Percentiles rank a stretch among this genome's conserved stretches.
phyloP scores from a whole-genome alignment of 2,888 invertebrate species.

The Ypsolopha scabrella region DNA sequence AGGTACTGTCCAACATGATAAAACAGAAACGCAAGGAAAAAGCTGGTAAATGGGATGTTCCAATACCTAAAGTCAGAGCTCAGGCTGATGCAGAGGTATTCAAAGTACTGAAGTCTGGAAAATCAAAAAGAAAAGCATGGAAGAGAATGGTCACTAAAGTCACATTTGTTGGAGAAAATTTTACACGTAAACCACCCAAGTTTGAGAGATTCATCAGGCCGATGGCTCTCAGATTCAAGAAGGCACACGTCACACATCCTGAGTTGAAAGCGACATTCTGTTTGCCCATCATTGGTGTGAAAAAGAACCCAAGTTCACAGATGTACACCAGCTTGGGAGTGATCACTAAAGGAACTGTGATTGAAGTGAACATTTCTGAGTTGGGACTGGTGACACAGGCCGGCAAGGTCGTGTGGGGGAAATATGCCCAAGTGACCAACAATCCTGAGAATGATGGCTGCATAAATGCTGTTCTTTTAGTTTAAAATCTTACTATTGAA shows the following conservation, averaged over 20 bases:
- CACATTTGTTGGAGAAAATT: slow-evolving; percentile 97
- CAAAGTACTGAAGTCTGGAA: slow-evolving; percentile 91
- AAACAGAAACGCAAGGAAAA: slow-evolving; percentile 99
- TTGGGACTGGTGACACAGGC: slow-evolving; percentile 98
- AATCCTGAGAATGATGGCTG: slow-evolving; percentile 99
- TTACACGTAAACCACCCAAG: slow-evolving; percentile 98
- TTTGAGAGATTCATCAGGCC: slow-evolving; percentile 98
- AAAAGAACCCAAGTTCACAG: slow-evolving; percentile 97
- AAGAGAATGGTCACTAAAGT: slow-evolving; percentile 99
- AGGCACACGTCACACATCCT: slow-evolving; percentile 99
- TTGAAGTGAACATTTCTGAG: slow-evolving; percentile 98
- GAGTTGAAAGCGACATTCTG: slow-evolving; percentile 98
- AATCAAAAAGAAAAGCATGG: slow-evolving; percentile 96
- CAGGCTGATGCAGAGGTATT: slow-evolving; percentile 98
- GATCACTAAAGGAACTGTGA: slow-evolving; percentile 97
- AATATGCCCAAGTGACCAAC: slow-evolving; percentile 99
- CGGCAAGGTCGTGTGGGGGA: slow-evolving; percentile 99
- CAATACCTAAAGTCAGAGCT: slow-evolving; percentile 97
- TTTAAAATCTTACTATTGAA: slow-evolving; percentile 67
- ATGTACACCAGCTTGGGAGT: slow-evolving; percentile 98
- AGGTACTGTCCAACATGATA: slow-evolving; percentile 98
- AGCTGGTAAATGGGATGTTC: slow-evolving; percentile 99
- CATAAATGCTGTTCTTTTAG: slow-evolving; percentile 97
- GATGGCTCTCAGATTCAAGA: slow-evolving; percentile 96
- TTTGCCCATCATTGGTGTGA: slow-evolving; percentile 97